phyloP scores from a whole-genome alignment of 2,113 vertebrate species.

The Trogon melanurus region DNA sequence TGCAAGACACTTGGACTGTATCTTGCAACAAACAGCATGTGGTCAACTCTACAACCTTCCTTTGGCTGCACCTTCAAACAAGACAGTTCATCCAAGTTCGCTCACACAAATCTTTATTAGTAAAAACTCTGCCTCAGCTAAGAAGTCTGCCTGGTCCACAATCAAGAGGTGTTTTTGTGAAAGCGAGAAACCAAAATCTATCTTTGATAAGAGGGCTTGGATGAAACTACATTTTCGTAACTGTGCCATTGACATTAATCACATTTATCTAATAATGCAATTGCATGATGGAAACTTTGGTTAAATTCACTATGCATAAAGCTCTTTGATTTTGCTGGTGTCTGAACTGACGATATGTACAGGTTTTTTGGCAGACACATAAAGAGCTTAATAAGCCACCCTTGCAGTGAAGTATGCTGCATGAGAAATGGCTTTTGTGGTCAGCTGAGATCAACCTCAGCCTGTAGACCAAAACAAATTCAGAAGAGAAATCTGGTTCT shows the following conservation, averaged over 20 bases:
- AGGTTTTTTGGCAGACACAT: background rate
- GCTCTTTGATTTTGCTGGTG: background rate
- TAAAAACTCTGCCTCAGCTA: background rate
- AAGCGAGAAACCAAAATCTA: background rate
- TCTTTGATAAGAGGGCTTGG: background rate
- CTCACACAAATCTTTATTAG: background rate
- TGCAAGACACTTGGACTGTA: background rate
- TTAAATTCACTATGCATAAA: background rate
- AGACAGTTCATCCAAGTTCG: background rate
- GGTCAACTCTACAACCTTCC: background rate
- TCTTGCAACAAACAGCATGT: background rate
- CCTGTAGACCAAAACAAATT: background rate
- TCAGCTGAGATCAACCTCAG: background rate
- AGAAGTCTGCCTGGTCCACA: background rate
- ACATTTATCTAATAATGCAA: background rate
- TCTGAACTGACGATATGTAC: background rate
- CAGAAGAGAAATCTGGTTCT: background rate
- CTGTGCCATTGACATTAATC: background rate
- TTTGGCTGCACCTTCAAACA: background rate
- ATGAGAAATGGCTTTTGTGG: background rate
- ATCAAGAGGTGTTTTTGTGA: background rate
- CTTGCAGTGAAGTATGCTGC: background rate
- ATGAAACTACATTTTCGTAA: background rate
- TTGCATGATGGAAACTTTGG: background rate
- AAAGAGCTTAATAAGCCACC: background rate